phyloP scores from a whole-genome alignment of 2,888 invertebrate genomes.

The Drosophila suboccidentalis region DNA sequence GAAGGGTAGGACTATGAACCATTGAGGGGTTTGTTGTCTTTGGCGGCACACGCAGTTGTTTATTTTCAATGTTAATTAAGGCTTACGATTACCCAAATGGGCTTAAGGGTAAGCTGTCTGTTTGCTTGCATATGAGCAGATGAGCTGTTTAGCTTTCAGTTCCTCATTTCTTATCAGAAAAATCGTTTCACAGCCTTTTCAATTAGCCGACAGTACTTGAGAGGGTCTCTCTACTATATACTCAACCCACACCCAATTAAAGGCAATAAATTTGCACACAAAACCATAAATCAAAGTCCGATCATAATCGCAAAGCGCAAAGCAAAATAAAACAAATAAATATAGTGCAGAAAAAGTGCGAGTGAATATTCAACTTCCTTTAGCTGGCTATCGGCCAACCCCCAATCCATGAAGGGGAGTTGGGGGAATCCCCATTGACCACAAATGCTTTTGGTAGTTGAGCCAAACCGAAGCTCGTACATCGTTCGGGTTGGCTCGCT shows the following conservation, averaged over 20 bases:
- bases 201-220: constrained; percentile 49
- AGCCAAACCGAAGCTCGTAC: constrained; percentile 15
- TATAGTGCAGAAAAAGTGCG: constrained; percentile 46
- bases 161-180: constrained; percentile 19
- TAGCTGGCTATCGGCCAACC: constrained; percentile 21
- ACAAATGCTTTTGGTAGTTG: constrained; percentile 28
- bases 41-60: constrained; percentile 67
- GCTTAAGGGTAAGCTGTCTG: constrained; percentile 19
- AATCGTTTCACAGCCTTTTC: constrained; percentile 31
- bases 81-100: constrained; percentile 64
- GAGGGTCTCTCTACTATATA: not conserved
- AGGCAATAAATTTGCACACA: constrained; percentile 75
- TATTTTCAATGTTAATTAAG: constrained; percentile 82
- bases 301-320: constrained; percentile 71
- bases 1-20: not conserved
- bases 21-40: constrained; percentile 40
- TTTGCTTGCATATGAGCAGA: not conserved
- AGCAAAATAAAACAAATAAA: constrained; percentile 42
- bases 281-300: constrained; percentile 76
- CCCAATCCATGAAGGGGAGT: constrained; percentile 18
- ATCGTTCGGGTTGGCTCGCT: constrained; percentile 32
- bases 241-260: constrained; percentile 60
- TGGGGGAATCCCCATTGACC: constrained; percentile 43
- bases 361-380: constrained; percentile 52
- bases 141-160: not conserved